Percentiles rank a stretch among this genome's conserved stretches.
Evolutionary conservation across 2,797 vertebrate genomes (phyloP).

Genomic region (Cyclura pinguis): DNA sequence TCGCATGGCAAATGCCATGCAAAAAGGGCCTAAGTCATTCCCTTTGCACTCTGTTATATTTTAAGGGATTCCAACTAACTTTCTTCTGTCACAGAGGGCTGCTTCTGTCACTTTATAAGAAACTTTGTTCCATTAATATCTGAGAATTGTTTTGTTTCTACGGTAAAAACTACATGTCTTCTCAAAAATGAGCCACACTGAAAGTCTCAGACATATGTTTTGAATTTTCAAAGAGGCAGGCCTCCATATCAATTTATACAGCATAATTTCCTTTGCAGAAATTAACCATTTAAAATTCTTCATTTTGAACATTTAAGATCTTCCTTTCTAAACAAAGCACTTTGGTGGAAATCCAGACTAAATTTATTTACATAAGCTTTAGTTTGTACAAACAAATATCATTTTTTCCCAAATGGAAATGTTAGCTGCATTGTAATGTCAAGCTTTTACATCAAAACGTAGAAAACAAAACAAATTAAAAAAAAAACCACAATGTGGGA

Average conservation of each 20-base stretch:
- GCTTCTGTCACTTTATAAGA: background rate
- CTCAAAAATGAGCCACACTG: background rate
- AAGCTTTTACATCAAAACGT: conserved; percentile 14
- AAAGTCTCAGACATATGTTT: background rate
- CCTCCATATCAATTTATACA: background rate
- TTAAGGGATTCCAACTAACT: background rate
- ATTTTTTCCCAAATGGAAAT: background rate
- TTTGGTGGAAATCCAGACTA: background rate
- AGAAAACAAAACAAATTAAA: background rate
- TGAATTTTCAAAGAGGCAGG: background rate
- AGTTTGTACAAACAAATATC: background rate
- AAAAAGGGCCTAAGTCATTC: too few relatives aligned
- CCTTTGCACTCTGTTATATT: background rate
- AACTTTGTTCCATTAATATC: background rate
- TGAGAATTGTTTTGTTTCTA: background rate
- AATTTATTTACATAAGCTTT: conserved; percentile 20
- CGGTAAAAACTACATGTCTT: background rate
- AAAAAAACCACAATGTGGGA: background rate
- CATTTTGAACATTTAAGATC: background rate
- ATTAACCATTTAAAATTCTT: background rate
- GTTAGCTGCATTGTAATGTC: background rate
- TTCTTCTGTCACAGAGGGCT: background rate
- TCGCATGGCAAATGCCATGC: too few relatives aligned
- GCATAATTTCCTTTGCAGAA: background rate
- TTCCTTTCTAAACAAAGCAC: background rate